Conservation (phyloP, 1,140 invertebrate genomes). For the Anoplolepis gracilipes region DNA sequence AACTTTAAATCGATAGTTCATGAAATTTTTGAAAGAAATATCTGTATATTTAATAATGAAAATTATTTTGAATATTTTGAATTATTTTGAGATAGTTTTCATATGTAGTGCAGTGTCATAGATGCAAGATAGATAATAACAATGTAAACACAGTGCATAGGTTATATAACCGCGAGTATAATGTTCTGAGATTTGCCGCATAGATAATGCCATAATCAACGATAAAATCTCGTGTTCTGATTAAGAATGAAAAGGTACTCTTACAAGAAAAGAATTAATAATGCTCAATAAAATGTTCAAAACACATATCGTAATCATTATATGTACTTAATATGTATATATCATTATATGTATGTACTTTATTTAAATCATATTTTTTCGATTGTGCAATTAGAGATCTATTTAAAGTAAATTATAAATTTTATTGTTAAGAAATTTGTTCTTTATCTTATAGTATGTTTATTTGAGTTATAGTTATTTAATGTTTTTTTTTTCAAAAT, state of each 20-base stretch:
- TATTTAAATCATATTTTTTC: background rate
- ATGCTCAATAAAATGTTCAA: background rate
- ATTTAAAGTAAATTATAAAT: background rate
- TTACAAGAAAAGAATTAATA: constrained; percentile 11
- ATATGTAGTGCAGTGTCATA: background rate
- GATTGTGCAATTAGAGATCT: background rate
- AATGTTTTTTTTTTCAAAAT: background rate
- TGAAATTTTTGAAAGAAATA: background rate
- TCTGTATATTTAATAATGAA: background rate
- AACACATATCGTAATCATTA: background rate
- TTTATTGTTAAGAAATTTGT: background rate
- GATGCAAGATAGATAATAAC: constrained; percentile 39
- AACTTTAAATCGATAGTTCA: background rate
- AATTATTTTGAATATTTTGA: constrained; percentile 28
- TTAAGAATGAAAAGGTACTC: background rate
- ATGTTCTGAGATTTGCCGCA: constrained; percentile 27
- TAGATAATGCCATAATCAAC: constrained; percentile 21
- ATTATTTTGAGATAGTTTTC: background rate
- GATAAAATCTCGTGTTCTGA: background rate
- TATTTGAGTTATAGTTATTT: background rate
- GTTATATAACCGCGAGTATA: constrained; percentile 8
- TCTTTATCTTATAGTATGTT: background rate
- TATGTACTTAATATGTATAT: no score
- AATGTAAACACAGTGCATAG: constrained; percentile 33
- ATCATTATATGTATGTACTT: background rate